phyloP scores from a whole-genome alignment of 2,113 vertebrate species.

The Micronisus gabar region DNA sequence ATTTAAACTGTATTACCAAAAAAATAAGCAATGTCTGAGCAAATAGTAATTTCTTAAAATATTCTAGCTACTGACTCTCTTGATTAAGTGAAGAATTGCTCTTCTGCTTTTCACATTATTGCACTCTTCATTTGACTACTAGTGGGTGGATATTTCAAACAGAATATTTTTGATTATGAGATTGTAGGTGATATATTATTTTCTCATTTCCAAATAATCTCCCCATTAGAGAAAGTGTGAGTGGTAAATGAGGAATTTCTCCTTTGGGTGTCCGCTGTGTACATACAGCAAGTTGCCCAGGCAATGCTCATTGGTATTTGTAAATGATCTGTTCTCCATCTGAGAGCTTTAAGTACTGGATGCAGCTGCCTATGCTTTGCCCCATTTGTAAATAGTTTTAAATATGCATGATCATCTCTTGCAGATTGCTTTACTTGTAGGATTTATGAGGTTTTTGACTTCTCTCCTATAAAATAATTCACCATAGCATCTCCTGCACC shows the following conservation, averaged over 20 bases:
- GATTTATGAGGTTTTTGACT: background rate
- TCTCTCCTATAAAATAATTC: background rate
- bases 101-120: background rate
- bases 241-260: constrained; percentile 34
- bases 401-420: constrained; percentile 38
- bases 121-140: background rate
- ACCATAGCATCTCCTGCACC: background rate
- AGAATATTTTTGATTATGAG: background rate
- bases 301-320: background rate
- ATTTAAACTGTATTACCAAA: background rate
- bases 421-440: constrained; percentile 5
- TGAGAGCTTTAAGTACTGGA: constrained; percentile 34
- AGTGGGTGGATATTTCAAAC: constrained; percentile 16
- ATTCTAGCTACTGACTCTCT: background rate
- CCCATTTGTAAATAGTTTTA: constrained; percentile 53
- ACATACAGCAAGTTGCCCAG: background rate
- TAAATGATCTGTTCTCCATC: constrained; percentile 8
- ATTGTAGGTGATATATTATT: constrained; percentile 24
- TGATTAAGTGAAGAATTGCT: background rate
- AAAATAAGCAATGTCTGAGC: background rate
- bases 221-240: background rate
- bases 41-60: background rate
- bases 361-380: constrained; percentile 24
- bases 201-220: constrained; percentile 45
- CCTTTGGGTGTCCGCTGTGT: background rate